Percentiles rank a stretch among this genome's conserved stretches.
Evolutionary conservation across 2,888 invertebrate genomes (phyloP).

Genomic region (Anarsia innoxiella): DNA sequence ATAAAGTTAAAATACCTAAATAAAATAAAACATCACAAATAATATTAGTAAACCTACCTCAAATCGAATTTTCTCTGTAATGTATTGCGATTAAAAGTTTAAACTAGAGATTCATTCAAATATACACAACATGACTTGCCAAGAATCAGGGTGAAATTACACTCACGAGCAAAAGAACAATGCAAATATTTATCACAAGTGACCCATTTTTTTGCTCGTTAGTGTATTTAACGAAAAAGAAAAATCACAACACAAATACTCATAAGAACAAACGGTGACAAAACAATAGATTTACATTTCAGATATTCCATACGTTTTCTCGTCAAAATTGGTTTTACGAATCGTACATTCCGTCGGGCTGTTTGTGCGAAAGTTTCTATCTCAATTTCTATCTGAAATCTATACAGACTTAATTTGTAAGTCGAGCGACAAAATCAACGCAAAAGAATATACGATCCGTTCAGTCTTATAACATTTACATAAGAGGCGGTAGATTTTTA

Average conservation of each 20-base stretch:
- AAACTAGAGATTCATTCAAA: conserved; percentile 17
- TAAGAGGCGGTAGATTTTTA: conserved; percentile 57
- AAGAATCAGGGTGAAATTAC: no score
- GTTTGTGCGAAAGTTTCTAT: no score
- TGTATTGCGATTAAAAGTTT: no score
- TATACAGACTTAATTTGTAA: no score
- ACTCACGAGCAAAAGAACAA: no score
- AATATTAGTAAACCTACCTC: conserved; percentile 1
- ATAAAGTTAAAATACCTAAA: conserved; percentile 7
- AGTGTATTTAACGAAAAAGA: background rate
- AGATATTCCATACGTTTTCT: background rate
- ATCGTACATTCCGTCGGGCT: conserved; percentile 3
- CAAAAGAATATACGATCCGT: conserved; percentile 6
- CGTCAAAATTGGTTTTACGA: background rate
- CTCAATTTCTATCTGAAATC: no score
- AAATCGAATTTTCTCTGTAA: conserved; percentile 9
- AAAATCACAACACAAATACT: background rate
- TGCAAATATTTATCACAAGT: no score
- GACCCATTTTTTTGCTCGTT: no score
- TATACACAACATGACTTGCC: conserved; percentile 15
- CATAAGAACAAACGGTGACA: background rate
- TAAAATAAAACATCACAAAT: conserved; percentile 6
- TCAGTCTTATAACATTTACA: conserved; percentile 28
- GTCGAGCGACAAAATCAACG: conserved; percentile 10
- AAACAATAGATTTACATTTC: background rate